Evolutionary conservation across 2,797 vertebrate genomes (phyloP), one percentile per base, ranked within the genome.

Genomic region (Lutjanus campechanus): DNA sequence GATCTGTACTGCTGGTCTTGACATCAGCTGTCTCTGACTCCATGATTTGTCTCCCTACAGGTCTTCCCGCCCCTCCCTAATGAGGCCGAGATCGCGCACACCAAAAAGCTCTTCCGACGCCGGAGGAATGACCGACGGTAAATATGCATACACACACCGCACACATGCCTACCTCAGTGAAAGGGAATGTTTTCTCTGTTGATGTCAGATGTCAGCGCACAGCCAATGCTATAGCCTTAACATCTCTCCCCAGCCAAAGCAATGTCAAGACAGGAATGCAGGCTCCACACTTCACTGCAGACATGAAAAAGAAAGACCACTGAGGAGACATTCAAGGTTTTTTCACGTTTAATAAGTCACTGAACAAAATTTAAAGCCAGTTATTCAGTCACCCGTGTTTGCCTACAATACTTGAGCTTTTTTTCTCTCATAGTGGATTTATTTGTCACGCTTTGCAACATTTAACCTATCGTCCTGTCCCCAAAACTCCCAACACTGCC

Each of bases 81-180:
- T 10, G 98, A 99, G 92, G 97, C 96, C 70, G 98, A 99, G 95
- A 98, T 99, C 1, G 97, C 97, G 41, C 97, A 98, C 87, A 98
- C 98, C 86, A 99, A 99, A 97, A 99, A 99, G 83, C 93, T 99
- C 47, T 99, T 99, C 95, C 95, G 98, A 79, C 96, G 98, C 84
- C 96, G 95, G 82, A 96, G 96, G 85, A 98, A 96, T 5, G 98
- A 99, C 89, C 96, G 98, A 75, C 96, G 98, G 98, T 99, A 95
- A 94, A 84, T 78, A 85, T 60, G 65, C 82, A 81, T 60, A 54
- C 43, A 50, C 66, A 51, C 61, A 55, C 70, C 12, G 6, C 17
- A 66, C 67, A 46, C 59, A 73, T 40, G 36, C 71, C 13, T 67
- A 76, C 82, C 78, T 90, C 64, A 74, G 74, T 63, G 69, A 77